These are phyloP conservation scores for Hepsetus odoe DNA, from an alignment of 2,113 vertebrate species.

Conservation along the genomic window DNA sequence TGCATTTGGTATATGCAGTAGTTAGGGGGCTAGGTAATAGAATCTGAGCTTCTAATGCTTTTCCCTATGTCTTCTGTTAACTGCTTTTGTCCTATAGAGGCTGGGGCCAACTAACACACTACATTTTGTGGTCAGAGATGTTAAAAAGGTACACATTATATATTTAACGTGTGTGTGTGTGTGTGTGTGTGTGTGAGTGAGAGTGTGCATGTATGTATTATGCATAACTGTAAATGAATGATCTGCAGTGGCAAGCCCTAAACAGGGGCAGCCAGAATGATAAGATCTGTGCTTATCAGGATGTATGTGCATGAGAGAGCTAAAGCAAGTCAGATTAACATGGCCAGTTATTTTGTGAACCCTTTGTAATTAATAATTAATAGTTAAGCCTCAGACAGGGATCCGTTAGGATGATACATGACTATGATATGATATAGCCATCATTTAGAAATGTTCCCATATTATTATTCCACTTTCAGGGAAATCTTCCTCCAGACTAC, in stretches of 20 bases:
- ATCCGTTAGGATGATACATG: neutral
- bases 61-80: neutral
- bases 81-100: constrained; percentile 78
- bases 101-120: constrained; percentile 88
- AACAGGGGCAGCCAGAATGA: too few relatives aligned
- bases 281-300: too few relatives aligned
- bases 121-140: constrained; percentile 90
- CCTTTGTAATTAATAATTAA: neutral
- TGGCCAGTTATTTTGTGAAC: neutral
- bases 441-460: too few relatives aligned
- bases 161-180: neutral
- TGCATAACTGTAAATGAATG: too few relatives aligned
- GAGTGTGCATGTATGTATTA: neutral
- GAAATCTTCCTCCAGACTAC: constrained; percentile 97
- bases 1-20: too few relatives aligned
- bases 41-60: neutral
- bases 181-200: neutral
- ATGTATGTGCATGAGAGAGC: neutral
- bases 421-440: too few relatives aligned
- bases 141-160: constrained; percentile 85
- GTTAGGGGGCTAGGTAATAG: neutral
- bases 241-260: too few relatives aligned
- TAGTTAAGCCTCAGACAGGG: neutral
- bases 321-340: neutral
- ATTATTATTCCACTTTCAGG: constrained; percentile 70